Evolutionary conservation across 2,797 vertebrate genomes (phyloP), one percentile per base, ranked within the genome.

Genomic region (Megalops cyprinoides): DNA sequence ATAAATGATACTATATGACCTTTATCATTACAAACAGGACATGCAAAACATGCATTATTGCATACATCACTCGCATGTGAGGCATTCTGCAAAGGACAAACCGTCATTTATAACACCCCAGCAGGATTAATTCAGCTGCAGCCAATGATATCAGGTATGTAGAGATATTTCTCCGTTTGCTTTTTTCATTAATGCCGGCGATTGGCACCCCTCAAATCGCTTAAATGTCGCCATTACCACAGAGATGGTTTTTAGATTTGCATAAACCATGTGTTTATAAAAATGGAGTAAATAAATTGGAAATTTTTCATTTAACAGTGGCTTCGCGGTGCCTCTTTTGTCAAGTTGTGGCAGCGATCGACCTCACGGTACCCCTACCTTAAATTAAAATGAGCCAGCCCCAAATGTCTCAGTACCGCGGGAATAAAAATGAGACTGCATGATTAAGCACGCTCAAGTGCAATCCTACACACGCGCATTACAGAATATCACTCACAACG

Each of bases 1-100:
- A 95, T 94, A 97, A 97, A 97, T 96, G 92, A 95, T 84, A 95
- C 92, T 87, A 92, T 93, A 92, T 95, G 96, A 97, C 96, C 96
- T 96, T 96, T 96, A 95, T 95, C 94, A 95, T 91, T 94, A 93
- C 89, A 91, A 94, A 93, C 93, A 95, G 94, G 94, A 95, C 94
- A 94, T 90, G 91, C 90, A 90, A 95, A 94, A 93, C 89, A 92
- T 93, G 95, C 91, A 90, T 92, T 94, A 94, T 95, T 97, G 95
- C 96, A 98, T 97, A 96, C 93, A 97, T 98, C 97, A 97, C 96
- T 81, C 90, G 87, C 87, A 86, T 91, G n/a, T 71, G 14, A 49
- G 90, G 92, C 95, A 93, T 89, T 93, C 93, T 89, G 90, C 93
- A 94, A 92, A 94, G 86, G 87, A 90, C 90, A 95, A 95, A 94